These are phyloP conservation scores for Aplysia californica DNA, from an alignment of 1,140 invertebrate species.

Conservation along the genomic window DNA sequence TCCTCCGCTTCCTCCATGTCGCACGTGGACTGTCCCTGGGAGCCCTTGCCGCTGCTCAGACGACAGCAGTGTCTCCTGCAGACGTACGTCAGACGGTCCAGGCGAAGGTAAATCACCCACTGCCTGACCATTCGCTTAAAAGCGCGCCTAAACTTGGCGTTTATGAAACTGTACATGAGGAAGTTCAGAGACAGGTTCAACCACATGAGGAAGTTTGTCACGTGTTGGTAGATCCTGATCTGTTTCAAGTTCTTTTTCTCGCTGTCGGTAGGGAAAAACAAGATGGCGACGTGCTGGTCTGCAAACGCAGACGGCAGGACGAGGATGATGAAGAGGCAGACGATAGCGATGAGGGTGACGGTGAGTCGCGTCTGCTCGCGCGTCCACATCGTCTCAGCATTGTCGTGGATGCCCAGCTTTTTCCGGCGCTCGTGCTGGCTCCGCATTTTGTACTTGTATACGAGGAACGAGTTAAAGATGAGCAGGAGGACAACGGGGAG, in stretches of 20 bases:
- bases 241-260: background rate
- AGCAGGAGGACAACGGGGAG: background rate
- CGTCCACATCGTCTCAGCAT: background rate
- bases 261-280: background rate
- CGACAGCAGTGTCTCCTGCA: no score
- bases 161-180: slow-evolving; percentile 18
- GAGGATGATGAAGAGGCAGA: background rate
- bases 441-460: slow-evolving; percentile 10
- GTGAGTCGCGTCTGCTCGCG: slow-evolving; percentile 15
- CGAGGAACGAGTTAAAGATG: background rate
- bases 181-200: slow-evolving; percentile 19
- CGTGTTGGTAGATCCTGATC: background rate
- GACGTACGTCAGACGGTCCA: no score
- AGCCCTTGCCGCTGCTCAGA: no score
- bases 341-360: background rate
- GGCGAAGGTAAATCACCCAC: no score
- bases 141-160: slow-evolving; percentile 5
- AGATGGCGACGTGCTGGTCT: background rate
- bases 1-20: no score
- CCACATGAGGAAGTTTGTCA: slow-evolving; percentile 9
- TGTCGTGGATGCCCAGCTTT: background rate
- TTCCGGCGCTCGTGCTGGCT: background rate
- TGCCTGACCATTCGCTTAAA: background rate
- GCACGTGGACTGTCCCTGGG: no score
- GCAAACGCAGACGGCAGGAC: slow-evolving; percentile 14